phyloP scores from a whole-genome alignment of 2,113 vertebrate genomes.

The Saccopteryx bilineata region DNA sequence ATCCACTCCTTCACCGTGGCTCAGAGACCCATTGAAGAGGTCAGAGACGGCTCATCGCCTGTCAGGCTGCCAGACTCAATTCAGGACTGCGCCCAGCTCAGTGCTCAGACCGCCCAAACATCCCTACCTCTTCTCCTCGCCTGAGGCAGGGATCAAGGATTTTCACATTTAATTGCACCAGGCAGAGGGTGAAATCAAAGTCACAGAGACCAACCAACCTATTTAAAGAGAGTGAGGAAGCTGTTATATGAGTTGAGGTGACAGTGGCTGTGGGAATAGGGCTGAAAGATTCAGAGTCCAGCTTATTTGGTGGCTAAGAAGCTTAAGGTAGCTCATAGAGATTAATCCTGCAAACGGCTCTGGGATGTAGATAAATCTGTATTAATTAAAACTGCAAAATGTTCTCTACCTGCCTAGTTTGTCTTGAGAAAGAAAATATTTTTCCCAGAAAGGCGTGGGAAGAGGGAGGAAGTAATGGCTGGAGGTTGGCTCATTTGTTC shows the following conservation, averaged over 20 bases:
- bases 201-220: slow-evolving; percentile 61
- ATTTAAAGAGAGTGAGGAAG: slow-evolving; percentile 56
- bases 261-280: background rate
- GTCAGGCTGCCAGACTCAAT: slow-evolving; percentile 43
- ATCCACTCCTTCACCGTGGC: background rate
- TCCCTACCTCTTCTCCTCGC: slow-evolving; percentile 32
- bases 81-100: slow-evolving; percentile 30
- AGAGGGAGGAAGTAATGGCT: background rate
- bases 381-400: slow-evolving; percentile 79
- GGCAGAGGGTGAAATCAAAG: slow-evolving; percentile 76
- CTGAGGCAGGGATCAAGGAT: slow-evolving; percentile 68
- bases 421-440: slow-evolving; percentile 67
- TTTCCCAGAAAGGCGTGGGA: slow-evolving; percentile 45
- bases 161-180: slow-evolving; percentile 78
- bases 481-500: background rate
- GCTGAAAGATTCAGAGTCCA: background rate
- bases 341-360: slow-evolving; percentile 71
- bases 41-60: background rate
- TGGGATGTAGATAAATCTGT: slow-evolving; percentile 77
- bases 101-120: slow-evolving; percentile 69
- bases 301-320: slow-evolving; percentile 74
- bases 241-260: background rate
- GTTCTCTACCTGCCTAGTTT: slow-evolving; percentile 61
- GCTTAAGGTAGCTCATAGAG: slow-evolving; percentile 68
- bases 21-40: background rate